Conservation (phyloP, 2,113 vertebrate genomes). For the Passer montanus region DNA sequence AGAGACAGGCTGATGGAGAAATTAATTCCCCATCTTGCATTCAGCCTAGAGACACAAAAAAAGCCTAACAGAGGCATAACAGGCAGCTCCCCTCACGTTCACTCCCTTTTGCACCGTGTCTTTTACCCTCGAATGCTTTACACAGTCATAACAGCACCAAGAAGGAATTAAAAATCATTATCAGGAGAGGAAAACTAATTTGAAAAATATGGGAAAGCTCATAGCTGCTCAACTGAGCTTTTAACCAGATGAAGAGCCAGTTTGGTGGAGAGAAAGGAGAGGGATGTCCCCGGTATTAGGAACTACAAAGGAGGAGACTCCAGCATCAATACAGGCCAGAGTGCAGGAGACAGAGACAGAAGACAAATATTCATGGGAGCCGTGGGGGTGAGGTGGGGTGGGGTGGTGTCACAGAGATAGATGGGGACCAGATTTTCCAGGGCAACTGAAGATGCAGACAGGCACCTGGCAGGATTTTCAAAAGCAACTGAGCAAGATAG, state of each 20-base stretch:
- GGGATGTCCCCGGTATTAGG: neutral
- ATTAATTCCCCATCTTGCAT: neutral
- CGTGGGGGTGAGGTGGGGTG: neutral
- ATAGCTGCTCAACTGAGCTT: slow-evolving; percentile 4
- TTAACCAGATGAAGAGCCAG: neutral
- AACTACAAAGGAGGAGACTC: slow-evolving; percentile 35
- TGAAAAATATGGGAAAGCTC: neutral
- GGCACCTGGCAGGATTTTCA: slow-evolving; percentile 32
- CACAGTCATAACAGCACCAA: neutral
- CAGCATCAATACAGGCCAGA: neutral
- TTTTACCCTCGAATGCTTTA: neutral
- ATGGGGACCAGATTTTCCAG: slow-evolving; percentile 30
- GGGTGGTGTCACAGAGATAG: neutral
- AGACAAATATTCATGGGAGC: slow-evolving; percentile 4
- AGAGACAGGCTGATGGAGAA: neutral
- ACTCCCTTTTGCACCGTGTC: neutral
- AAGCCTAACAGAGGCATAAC: neutral
- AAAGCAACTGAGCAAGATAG: neutral
- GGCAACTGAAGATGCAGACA: slow-evolving; percentile 1
- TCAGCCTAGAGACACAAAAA: neutral
- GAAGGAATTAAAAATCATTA: slow-evolving; percentile 18
- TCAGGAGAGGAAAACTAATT: neutral
- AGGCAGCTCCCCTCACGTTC: neutral
- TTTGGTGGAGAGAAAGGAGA: neutral
- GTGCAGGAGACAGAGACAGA: neutral